phyloP scores from a whole-genome alignment of 1,140 invertebrate species.

The Cataglyphis hispanica region DNA sequence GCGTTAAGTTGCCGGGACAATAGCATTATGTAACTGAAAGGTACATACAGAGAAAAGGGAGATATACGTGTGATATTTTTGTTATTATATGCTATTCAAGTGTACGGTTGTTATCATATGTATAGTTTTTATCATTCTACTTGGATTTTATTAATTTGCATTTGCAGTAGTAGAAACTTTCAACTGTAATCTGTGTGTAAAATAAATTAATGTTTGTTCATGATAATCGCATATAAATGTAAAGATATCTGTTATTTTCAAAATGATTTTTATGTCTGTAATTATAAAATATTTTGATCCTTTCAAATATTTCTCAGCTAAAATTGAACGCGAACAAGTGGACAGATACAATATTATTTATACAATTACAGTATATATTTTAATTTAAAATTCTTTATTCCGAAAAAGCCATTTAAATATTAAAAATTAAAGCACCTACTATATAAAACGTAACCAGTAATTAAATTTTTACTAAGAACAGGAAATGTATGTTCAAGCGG shows the following conservation, averaged over 20 bases:
- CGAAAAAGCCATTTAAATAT: background rate
- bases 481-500: background rate
- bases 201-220: background rate
- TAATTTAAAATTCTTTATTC: background rate
- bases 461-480: background rate
- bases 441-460: background rate
- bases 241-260: background rate
- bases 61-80: background rate
- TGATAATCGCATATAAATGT: background rate
- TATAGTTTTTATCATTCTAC: background rate
- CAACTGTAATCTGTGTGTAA: background rate
- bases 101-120: no score
- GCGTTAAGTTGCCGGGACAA: slow-evolving; percentile 17
- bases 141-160: slow-evolving; percentile 5
- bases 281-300: background rate
- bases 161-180: background rate
- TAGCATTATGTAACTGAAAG: slow-evolving; percentile 2
- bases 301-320: background rate
- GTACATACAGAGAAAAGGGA: background rate
- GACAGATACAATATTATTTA: background rate
- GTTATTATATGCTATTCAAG: no score
- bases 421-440: background rate
- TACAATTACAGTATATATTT: background rate
- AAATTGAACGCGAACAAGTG: background rate
- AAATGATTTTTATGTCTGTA: background rate